These are phyloP conservation scores for Megastigmus dorsalis DNA, from an alignment of 2,888 invertebrate species.

Conservation along the genomic window DNA sequence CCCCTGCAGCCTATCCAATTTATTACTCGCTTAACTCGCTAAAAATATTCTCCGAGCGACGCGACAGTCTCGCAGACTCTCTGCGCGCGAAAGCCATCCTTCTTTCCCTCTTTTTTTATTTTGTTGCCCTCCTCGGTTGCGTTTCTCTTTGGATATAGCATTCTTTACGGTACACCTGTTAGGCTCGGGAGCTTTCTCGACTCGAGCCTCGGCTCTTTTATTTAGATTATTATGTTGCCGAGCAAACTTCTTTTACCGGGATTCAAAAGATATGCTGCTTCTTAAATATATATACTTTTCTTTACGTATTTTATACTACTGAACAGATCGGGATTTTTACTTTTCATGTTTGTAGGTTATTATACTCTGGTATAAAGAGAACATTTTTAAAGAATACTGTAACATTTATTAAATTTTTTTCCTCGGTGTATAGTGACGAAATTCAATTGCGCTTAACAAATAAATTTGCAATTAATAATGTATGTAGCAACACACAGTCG, in stretches of 20 bases:
- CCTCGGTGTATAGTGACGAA: too few relatives aligned
- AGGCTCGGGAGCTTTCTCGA: conserved; percentile 18
- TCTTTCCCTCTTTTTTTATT: background rate
- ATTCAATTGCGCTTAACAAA: too few relatives aligned
- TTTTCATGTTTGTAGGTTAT: background rate
- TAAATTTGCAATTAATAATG: too few relatives aligned
- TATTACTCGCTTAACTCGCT: conserved; percentile 51
- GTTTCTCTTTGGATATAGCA: background rate
- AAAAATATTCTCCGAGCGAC: conserved; percentile 49
- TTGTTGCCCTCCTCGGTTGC: background rate
- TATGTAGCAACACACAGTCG: too few relatives aligned
- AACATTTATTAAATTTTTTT: too few relatives aligned
- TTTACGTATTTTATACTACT: too few relatives aligned
- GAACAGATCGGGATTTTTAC: too few relatives aligned
- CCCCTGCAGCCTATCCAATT: conserved; percentile 45
- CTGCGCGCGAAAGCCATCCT: background rate
- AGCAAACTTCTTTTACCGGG: background rate
- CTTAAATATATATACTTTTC: background rate
- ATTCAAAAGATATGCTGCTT: conserved; percentile 13
- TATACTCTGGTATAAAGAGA: too few relatives aligned
- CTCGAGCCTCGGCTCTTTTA: conserved; percentile 7
- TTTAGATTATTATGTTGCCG: conserved; percentile 33
- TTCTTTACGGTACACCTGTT: conserved; percentile 35
- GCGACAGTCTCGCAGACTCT: background rate
- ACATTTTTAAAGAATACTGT: too few relatives aligned